Percentiles rank a stretch among this genome's conserved stretches.
Conservation (phyloP, 2,888 invertebrate genomes). For the Pardosa pseudoannulata region DNA sequence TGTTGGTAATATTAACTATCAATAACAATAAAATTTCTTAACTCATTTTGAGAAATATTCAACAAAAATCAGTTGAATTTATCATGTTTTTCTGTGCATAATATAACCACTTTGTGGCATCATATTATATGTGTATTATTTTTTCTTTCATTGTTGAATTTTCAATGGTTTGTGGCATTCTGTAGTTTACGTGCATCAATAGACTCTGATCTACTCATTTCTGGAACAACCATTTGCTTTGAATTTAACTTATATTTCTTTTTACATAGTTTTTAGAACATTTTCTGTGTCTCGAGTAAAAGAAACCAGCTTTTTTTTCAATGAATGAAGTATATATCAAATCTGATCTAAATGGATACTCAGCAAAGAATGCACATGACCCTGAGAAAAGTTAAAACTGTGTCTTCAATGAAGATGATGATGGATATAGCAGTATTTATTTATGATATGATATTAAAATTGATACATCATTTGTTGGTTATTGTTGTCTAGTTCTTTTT, state of each 20-base stretch:
- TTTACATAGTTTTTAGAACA: too few relatives aligned
- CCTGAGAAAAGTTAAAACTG: not conserved
- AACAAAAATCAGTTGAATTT: not conserved
- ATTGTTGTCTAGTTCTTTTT: too few relatives aligned
- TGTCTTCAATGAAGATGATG: conserved; percentile 10
- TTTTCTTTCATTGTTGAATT: not conserved
- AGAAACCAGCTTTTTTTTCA: too few relatives aligned
- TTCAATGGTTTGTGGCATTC: not conserved
- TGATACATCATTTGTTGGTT: conserved; percentile 2
- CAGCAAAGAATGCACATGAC: not conserved
- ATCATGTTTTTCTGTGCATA: not conserved
- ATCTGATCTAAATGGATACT: too few relatives aligned
- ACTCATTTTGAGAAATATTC: not conserved
- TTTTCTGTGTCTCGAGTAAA: too few relatives aligned
- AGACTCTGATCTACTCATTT: too few relatives aligned
- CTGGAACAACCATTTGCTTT: too few relatives aligned
- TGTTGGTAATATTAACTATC: too few relatives aligned
- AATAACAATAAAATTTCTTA: not conserved
- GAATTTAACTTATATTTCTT: too few relatives aligned
- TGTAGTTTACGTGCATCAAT: not conserved
- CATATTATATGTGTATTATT: not conserved
- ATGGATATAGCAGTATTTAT: not conserved
- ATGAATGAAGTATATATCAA: too few relatives aligned
- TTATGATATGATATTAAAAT: conserved; percentile 9
- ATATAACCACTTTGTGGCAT: not conserved